A percentile compares a stretch with the other conserved stretches of the same genome.
phyloP scores from a whole-genome alignment of 2,797 vertebrate species.

The Thalassophryne amazonica region DNA sequence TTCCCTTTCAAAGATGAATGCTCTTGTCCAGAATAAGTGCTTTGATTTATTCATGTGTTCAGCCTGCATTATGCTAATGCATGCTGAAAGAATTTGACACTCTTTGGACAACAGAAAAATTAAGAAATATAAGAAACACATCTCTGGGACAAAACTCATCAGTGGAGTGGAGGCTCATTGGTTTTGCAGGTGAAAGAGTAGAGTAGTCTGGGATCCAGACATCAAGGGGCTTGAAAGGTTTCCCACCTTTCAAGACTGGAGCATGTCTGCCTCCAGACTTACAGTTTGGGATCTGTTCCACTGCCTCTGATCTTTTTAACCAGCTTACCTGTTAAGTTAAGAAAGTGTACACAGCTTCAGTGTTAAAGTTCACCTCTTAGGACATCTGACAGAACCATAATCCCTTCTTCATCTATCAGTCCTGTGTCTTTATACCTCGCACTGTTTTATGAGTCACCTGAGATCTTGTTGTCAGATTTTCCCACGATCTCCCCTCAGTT shows the following conservation, averaged over 20 bases:
- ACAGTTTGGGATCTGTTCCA: background rate
- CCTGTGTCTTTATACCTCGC: constrained; percentile 6
- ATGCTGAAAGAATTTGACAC: constrained; percentile 23
- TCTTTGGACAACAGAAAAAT: constrained; percentile 9
- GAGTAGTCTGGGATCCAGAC: constrained; percentile 39
- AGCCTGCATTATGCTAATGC: constrained; percentile 29
- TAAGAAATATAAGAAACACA: constrained; percentile 1
- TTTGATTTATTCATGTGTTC: constrained; percentile 39
- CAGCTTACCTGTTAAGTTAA: constrained; percentile 24
- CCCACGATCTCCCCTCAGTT: background rate
- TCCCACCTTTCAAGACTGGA: constrained; percentile 45
- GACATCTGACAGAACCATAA: background rate
- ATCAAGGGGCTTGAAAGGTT: constrained; percentile 57
- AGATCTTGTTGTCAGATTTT: background rate
- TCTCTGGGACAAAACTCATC: constrained; percentile 23
- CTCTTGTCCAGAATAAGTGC: constrained; percentile 8
- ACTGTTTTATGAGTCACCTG: background rate
- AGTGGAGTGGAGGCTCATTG: constrained; percentile 28
- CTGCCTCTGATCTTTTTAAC: constrained; percentile 46
- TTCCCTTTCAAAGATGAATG: constrained; percentile 33
- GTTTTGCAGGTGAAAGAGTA: constrained; percentile 24
- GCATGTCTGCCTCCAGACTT: background rate
- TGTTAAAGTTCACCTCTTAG: constrained; percentile 24
- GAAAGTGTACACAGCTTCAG: constrained; percentile 26
- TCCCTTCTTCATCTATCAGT: background rate